These are phyloP conservation scores for Oxystoma pomonae DNA, from an alignment of 2,888 invertebrate genomes.

Conservation along the genomic window DNA sequence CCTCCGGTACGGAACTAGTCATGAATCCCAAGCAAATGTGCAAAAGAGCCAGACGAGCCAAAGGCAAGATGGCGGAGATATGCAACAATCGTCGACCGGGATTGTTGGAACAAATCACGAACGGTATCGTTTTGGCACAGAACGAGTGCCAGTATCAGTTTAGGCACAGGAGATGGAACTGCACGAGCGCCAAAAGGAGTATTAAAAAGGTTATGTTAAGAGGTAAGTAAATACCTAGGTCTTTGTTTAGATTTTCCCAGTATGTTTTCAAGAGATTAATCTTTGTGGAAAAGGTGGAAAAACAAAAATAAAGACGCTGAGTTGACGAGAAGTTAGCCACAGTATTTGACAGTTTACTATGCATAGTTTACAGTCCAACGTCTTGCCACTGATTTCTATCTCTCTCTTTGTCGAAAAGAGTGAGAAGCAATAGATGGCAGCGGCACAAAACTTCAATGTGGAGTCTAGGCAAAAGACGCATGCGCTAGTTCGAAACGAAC, in stretches of 20 bases:
- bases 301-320: too few relatives aligned
- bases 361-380: too few relatives aligned
- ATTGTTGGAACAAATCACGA: constrained; percentile 76
- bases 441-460: too few relatives aligned
- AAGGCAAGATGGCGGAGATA: constrained; percentile 74
- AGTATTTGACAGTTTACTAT: too few relatives aligned
- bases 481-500: too few relatives aligned
- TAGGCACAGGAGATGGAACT: constrained; percentile 82
- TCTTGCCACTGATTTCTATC: too few relatives aligned
- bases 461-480: too few relatives aligned
- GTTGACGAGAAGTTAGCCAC: too few relatives aligned
- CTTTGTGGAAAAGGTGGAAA: too few relatives aligned
- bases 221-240: constrained; percentile 58
- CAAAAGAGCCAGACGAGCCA: constrained; percentile 74
- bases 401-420: too few relatives aligned
- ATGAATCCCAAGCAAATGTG: constrained; percentile 87
- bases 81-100: constrained; percentile 75
- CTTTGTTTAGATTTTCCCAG: not conserved
- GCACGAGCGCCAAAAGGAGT: constrained; percentile 74
- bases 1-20: constrained; percentile 76
- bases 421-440: too few relatives aligned
- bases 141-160: constrained; percentile 87
- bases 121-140: constrained; percentile 78
- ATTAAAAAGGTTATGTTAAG: constrained; percentile 80
- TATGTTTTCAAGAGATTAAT: too few relatives aligned